Evolutionary conservation across 2,113 vertebrate genomes (phyloP).

Genomic region (Silurus asotus): DNA sequence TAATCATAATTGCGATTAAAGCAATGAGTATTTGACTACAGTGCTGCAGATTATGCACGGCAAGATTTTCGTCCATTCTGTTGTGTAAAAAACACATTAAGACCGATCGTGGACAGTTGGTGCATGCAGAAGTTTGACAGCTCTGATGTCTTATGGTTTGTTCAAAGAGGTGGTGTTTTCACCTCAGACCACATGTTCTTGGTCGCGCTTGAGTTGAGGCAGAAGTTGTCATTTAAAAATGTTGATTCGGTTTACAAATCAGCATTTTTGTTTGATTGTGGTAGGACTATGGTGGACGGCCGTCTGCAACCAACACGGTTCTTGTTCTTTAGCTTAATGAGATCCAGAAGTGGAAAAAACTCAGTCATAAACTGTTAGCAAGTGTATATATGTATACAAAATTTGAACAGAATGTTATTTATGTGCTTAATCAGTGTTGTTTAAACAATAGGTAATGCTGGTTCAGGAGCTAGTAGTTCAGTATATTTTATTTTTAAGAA

Average conservation of each 20-base stretch:
- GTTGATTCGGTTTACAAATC: not conserved
- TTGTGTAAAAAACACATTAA: not conserved
- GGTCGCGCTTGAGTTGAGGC: not conserved
- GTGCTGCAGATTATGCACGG: not conserved
- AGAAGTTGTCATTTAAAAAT: not conserved
- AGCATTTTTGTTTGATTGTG: not conserved
- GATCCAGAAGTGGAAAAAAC: not conserved
- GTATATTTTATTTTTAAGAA: not conserved
- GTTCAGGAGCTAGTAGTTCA: not conserved
- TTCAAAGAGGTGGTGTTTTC: not conserved
- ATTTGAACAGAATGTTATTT: not conserved
- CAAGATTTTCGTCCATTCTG: not conserved
- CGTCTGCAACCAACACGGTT: not conserved
- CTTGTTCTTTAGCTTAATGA: not conserved
- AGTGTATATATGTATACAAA: not conserved
- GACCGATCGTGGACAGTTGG: not conserved
- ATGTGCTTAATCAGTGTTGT: not conserved
- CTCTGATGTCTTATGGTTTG: not conserved
- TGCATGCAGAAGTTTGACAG: not conserved
- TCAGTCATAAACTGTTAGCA: not conserved
- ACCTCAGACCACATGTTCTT: constrained; percentile 9
- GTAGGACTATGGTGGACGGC: not conserved
- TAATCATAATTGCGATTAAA: not conserved
- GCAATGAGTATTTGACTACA: not conserved
- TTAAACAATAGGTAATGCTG: not conserved